phyloP scores from a whole-genome alignment of 2,113 vertebrate species.

The Aspidoscelis tigris region DNA sequence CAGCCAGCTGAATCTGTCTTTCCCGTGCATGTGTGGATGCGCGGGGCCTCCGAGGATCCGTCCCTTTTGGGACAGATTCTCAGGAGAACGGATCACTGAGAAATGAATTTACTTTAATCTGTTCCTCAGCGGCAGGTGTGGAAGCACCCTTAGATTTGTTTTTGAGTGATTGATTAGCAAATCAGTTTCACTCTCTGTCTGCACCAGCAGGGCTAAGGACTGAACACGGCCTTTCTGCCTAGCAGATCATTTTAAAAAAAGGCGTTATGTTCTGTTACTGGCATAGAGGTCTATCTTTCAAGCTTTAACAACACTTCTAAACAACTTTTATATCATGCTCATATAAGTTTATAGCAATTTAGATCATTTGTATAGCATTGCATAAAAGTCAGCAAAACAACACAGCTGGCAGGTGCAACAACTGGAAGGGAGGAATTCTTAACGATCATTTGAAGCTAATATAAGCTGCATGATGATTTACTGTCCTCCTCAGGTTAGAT shows the following conservation, averaged over 20 bases:
- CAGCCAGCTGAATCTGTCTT: too few species aligned
- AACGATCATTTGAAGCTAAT: not conserved
- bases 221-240: fast-evolving
- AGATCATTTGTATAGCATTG: not conserved
- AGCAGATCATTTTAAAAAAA: not conserved
- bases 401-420: fast-evolving
- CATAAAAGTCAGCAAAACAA: not conserved
- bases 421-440: not conserved
- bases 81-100: too few species aligned
- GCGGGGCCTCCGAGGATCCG: too few species aligned
- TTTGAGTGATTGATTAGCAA: not conserved
- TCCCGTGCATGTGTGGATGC: too few species aligned
- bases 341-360: not conserved
- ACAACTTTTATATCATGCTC: not conserved
- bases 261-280: not conserved
- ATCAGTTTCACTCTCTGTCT: not conserved
- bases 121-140: too few species aligned
- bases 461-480: not conserved
- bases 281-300: not conserved
- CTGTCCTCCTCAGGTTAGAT: too few species aligned
- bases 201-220: not conserved
- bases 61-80: too few species aligned
- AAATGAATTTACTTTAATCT: too few species aligned
- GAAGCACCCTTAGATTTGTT: too few species aligned
- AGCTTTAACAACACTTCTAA: slow-evolving; percentile 11